Evolutionary conservation across 1,140 invertebrate genomes (phyloP), one percentile per base, ranked within the genome.

Genomic region (Drosophila pallidifrons): DNA sequence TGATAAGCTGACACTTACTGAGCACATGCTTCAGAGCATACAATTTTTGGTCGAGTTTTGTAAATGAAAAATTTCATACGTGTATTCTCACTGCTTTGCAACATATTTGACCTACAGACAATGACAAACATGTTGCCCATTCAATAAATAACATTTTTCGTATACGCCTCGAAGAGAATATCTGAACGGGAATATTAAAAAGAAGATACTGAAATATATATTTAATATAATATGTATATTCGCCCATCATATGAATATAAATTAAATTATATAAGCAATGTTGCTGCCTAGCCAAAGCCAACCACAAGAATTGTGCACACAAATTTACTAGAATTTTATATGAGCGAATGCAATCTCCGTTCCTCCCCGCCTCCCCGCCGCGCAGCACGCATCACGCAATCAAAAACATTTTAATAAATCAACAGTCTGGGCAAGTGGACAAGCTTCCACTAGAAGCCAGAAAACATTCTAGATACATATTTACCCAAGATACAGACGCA

Each of bases 201-300:
- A 66, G 16, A 49, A 54, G 20, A 16, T 41, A 46, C 7, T 52
- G 13, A 38, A 49, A 65, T 65, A 63, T 61, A 64, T 64, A 8
- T n/a, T n/a, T 38, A 16, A 11, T 11, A 54, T 16, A 30, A 3
- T 25, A 25, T 25, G 4, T 52, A 54, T 41, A 11, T 3, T 51
- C 30, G 65, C 20, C 35, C 43, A 45, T 35, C 46, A 54, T 59
- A 58, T 66, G 55, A 52, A 76, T 72, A 66, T 72, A 76, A 76
- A 76, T 76, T 76, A 72, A 76, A 76, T 76, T 61, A 72, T 76
- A 76, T 76, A 76, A 76, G 69, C 49, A 65, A 68, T 54, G 41
- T 43, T 3, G 54, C 28, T 57, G 13, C 35, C 51, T 41, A 20
- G 20, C n/a, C 35, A 61, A 11, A 20, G 32, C n/a, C 25, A 61